Evolutionary conservation across 2,113 vertebrate genomes (phyloP), one percentile per base, ranked within the genome.

Genomic region (Tympanuchus pallidicinctus): DNA sequence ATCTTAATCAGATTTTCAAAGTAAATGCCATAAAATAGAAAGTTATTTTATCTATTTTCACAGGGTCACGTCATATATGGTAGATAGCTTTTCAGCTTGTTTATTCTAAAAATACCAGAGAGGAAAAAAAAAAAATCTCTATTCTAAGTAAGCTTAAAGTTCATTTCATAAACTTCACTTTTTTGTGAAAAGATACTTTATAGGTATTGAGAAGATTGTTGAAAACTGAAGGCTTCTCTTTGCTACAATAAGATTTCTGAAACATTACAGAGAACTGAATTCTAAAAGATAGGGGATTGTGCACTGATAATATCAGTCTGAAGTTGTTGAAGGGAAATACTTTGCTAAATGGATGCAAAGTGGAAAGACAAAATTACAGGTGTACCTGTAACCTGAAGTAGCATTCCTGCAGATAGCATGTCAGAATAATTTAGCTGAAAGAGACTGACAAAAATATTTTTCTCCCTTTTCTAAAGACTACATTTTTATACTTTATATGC

Each of bases 1-100:
- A 95, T 98, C 98, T 98, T 98, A 98, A 98, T 99, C 98, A 98
- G 95, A 98, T 98, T 98, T 97, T 98, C 96, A 97, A 98, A 99
- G 98, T 97, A 97, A 98, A 98, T 98, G 97, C 96, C 96, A 96
- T 98, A 98, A 98, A 98, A 98, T 91, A 97, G 97, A 92, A 97
- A 98, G 96, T 98, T 98, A 96, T 98, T 98, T 98, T 96, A 96
- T 98, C 97, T 96, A 66, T 97, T 97, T 97, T 98, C 95, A 93
- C 95, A 96, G 97, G 97, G 96, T 96, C 97, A 98, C 97, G 97
- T 98, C 95, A 94, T 72, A 76, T 84, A 92, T 70, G 43, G 42
- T 95, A 71, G 88, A 36, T 87, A 85, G 82, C 90, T 97, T 97
- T 97, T 95, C 81, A 36, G 71, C 77, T 72, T 95, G 93, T 94